These are phyloP conservation scores for Pissodes strobi DNA, from an alignment of 1,140 invertebrate genomes.

Conservation along the genomic window DNA sequence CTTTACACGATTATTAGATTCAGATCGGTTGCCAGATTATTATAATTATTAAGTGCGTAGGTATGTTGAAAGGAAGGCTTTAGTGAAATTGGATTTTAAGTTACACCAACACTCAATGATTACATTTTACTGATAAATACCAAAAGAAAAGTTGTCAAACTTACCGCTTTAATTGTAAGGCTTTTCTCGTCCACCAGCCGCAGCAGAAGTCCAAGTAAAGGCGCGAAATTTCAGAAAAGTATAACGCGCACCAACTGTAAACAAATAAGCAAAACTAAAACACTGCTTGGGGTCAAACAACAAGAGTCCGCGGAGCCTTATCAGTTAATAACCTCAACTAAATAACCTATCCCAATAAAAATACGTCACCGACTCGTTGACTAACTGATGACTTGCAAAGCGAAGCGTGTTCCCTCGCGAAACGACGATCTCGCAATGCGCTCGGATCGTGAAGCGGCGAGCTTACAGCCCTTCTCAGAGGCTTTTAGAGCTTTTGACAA, in stretches of 20 bases:
- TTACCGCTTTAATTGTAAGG: constrained; percentile 43
- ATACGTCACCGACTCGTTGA: constrained; percentile 3
- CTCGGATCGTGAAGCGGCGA: constrained; percentile 9
- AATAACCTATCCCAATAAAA: constrained; percentile 16
- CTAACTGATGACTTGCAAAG: neutral
- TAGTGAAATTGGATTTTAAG: no score
- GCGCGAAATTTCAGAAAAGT: constrained; percentile 19
- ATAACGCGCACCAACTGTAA: constrained; percentile 15
- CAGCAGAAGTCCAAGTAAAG: constrained; percentile 17
- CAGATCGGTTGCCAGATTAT: no score
- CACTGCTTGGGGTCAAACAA: constrained; percentile 10
- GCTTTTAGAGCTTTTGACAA: constrained; percentile 31
- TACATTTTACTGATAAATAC: no score
- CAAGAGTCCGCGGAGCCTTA: constrained; percentile 1
- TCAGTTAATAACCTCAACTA: constrained; percentile 17
- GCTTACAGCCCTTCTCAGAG: constrained; percentile 19
- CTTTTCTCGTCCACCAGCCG: constrained; percentile 10
- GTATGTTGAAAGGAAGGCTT: no score
- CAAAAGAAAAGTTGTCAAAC: no score
- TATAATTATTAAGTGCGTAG: no score
- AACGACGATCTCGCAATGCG: constrained; percentile 11
- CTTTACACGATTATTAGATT: no score
- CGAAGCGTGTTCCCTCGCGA: neutral
- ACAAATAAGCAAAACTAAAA: constrained; percentile 4
- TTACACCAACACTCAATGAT: no score